Evolutionary conservation across 2,888 invertebrate species (phyloP).

Genomic region (Drosophila nigritarsus): DNA sequence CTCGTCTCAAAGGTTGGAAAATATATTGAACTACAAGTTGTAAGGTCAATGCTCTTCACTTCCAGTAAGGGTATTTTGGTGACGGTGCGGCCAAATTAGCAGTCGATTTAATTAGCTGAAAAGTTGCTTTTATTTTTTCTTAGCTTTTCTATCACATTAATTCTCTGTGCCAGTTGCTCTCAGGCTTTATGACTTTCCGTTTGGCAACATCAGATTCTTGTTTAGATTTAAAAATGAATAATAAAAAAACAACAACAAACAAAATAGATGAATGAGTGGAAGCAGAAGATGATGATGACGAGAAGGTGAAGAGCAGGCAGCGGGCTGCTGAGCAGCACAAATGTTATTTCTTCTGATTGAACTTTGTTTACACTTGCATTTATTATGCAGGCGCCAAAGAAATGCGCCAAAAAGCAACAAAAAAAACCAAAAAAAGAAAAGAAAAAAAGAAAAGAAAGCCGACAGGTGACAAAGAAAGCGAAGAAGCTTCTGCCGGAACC

Average conservation of each 20-base stretch:
- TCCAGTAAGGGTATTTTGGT: background rate
- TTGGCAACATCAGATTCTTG: conserved; percentile 50
- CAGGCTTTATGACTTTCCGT: conserved; percentile 52
- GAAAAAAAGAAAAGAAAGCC: background rate
- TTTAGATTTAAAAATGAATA: conserved; percentile 45
- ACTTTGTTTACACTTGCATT: conserved; percentile 62
- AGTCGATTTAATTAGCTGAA: conserved; percentile 1
- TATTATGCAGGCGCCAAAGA: conserved; percentile 41
- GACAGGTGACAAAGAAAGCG: conserved; percentile 3
- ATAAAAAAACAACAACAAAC: background rate
- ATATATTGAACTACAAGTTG: background rate
- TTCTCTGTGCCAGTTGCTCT: conserved; percentile 12
- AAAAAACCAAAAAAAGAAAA: background rate
- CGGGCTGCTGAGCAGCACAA: background rate
- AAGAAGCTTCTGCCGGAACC: background rate
- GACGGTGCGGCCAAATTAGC: background rate
- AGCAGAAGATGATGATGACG: background rate
- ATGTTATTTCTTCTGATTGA: conserved; percentile 21
- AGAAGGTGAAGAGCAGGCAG: background rate
- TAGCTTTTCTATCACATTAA: background rate
- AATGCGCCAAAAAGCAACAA: conserved; percentile 6
- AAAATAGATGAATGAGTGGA: background rate
- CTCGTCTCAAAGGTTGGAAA: background rate
- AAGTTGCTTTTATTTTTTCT: background rate
- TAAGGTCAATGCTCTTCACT: background rate